Evolutionary conservation across 2,888 invertebrate species (phyloP).

Genomic region (Apamea anceps): DNA sequence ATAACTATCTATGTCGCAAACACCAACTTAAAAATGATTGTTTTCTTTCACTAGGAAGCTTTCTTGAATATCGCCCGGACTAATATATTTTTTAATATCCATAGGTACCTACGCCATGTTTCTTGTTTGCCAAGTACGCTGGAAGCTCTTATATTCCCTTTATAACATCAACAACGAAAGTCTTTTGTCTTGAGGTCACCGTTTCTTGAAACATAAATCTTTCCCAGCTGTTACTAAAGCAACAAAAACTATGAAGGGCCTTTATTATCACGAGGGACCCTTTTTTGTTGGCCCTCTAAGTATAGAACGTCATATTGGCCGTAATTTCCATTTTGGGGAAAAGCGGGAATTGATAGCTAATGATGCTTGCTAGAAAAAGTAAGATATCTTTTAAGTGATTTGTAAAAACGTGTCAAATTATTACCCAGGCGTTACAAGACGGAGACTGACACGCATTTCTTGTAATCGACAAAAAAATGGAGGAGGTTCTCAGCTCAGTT

Average conservation of each 20-base stretch:
- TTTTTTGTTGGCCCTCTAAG: conserved; percentile 48
- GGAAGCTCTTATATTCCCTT: background rate
- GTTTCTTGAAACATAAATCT: conserved; percentile 57
- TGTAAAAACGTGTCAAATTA: background rate
- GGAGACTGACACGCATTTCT: background rate
- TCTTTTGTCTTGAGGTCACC: conserved; percentile 1
- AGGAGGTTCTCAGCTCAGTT: background rate
- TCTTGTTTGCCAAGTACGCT: conserved; percentile 8
- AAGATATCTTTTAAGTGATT: background rate
- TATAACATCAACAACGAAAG: conserved; percentile 7
- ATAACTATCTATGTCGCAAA: no score
- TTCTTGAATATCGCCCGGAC: background rate
- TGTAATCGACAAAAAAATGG: no score
- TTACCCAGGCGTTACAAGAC: background rate
- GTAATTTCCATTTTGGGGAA: conserved; percentile 31
- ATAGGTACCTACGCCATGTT: background rate
- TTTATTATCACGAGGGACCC: conserved; percentile 37
- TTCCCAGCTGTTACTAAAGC: conserved; percentile 56
- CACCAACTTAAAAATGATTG: no score
- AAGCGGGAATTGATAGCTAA: conserved; percentile 3
- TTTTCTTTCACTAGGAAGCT: background rate
- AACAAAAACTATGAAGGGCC: conserved; percentile 55
- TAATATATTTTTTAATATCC: conserved; percentile 23
- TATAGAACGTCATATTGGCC: conserved; percentile 10
- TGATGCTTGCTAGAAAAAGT: background rate